Base-by-base conservation (phyloP, 2,888 invertebrate species). In the Aethes cnicana region DNA sequence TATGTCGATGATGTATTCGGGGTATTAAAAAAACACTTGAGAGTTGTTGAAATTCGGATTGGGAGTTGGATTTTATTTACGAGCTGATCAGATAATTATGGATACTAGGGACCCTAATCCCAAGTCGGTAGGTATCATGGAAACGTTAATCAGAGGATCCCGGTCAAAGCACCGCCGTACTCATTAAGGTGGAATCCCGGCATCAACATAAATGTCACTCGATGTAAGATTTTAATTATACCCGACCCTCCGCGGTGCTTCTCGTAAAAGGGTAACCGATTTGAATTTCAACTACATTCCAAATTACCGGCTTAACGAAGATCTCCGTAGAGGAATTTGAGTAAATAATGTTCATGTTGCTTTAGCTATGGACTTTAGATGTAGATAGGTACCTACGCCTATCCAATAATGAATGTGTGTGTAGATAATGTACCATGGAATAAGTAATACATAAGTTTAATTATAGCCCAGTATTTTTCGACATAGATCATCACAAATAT, bases 221-320 rank as follows among this genome's bases (percentile, higher is more conserved):
- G 32, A 53, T 36, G 47, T 42, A 53, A 47, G 47, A 21, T 53
- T 47, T 53, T 53, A 47, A 53, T 54, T 54, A 54, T 37, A n/a
- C 36, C 17, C 53, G 53, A 48, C 53, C 47, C 47, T 37, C 47
- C 48, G 36, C 53, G 30, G 46, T 36, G 50, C 5, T 26, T 46
- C 52, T 52, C 52, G 39, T 52, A 52, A 52, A 52, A 39, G 43
- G 49, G 42, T 43, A 21, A 49, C 32, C 33, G 50, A 46, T 52
- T 52, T 52, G 46, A 50, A 52, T 52, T 46, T 52, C 37, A 52
- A 46, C 52, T 26, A 52, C 44, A 39, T 52, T 52, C 14, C 32
- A 37, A 52, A 44, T 46, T 32, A 20, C 37, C 23, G 26, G 37
- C 32, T 39, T 39, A 46, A 52, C 52, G 43, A 50, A 50, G 43